A percentile compares a stretch with the other conserved stretches of the same genome.
phyloP scores from a whole-genome alignment of 2,113 vertebrate species.

The Bettongia penicillata region DNA sequence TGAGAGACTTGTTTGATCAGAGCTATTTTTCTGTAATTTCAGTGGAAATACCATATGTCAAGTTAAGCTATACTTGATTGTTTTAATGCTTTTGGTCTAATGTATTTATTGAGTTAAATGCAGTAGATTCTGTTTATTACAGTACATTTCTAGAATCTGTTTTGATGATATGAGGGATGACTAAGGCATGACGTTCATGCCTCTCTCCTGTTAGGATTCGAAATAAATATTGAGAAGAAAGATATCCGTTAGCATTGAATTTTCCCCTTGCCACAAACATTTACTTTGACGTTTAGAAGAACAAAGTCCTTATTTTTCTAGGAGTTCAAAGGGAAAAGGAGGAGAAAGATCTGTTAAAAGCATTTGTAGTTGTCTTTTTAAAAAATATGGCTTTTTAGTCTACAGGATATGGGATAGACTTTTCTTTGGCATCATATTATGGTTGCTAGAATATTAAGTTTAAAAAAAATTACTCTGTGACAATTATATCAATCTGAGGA shows the following conservation, averaged over 20 bases:
- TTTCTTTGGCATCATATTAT: slow-evolving; percentile 35
- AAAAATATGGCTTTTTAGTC: background rate
- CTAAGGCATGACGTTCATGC: background rate
- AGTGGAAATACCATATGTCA: slow-evolving; percentile 32
- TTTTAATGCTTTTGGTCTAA: slow-evolving; percentile 22
- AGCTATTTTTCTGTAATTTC: slow-evolving; percentile 11
- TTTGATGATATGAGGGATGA: background rate
- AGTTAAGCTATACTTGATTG: slow-evolving; percentile 2
- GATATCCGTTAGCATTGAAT: background rate
- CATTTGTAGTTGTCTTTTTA: slow-evolving; percentile 25
- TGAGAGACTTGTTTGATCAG: background rate
- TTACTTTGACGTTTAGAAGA: slow-evolving; percentile 12
- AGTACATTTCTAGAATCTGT: background rate
- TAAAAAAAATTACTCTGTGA: slow-evolving; percentile 5
- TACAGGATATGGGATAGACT: background rate
- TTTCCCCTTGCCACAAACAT: background rate
- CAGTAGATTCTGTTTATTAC: slow-evolving; percentile 15
- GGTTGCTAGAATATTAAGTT: slow-evolving; percentile 34
- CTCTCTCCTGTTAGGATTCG: background rate
- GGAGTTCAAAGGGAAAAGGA: slow-evolving; percentile 22
- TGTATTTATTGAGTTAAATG: slow-evolving; percentile 17
- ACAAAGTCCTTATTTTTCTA: background rate
- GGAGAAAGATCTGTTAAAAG: slow-evolving; percentile 22
- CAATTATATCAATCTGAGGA: background rate
- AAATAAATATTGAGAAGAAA: slow-evolving; percentile 20